phyloP scores from a whole-genome alignment of 2,797 vertebrate species.

The Microctenopoma stevenorrisi region DNA sequence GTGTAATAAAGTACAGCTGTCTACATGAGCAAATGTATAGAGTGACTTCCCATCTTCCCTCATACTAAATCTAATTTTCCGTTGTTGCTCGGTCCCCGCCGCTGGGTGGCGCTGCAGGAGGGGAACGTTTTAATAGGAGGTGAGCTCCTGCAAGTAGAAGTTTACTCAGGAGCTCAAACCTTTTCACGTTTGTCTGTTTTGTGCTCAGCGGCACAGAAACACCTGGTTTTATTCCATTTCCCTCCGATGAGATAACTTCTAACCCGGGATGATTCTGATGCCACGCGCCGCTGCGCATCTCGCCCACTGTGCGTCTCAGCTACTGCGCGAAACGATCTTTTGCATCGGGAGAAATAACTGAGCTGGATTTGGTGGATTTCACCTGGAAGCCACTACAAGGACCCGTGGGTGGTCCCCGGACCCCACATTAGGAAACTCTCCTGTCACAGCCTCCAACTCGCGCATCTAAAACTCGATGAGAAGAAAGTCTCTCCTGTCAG shows the following conservation, averaged over 20 bases:
- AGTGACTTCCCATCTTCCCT: too few species aligned
- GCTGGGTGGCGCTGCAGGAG: conserved; percentile 47
- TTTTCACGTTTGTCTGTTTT: background rate
- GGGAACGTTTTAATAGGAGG: background rate
- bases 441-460: conserved; percentile 7
- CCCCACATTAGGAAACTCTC: conserved; percentile 42
- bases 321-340: background rate
- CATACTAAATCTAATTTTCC: too few species aligned
- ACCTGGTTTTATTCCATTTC: background rate
- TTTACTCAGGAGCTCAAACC: conserved; percentile 24
- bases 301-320: background rate
- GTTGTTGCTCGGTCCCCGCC: conserved; percentile 15
- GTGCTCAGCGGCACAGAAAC: too few species aligned
- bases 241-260: background rate
- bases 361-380: background rate
- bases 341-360: background rate
- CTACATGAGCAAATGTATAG: background rate
- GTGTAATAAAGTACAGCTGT: background rate
- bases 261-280: background rate
- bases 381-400: conserved; percentile 44
- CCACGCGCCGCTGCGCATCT: background rate
- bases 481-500: conserved; percentile 4
- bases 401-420: conserved; percentile 53
- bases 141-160: background rate
- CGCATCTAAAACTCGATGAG: conserved; percentile 12